phyloP scores from a whole-genome alignment of 2,113 vertebrate genomes.

The Thymallus thymallus region DNA sequence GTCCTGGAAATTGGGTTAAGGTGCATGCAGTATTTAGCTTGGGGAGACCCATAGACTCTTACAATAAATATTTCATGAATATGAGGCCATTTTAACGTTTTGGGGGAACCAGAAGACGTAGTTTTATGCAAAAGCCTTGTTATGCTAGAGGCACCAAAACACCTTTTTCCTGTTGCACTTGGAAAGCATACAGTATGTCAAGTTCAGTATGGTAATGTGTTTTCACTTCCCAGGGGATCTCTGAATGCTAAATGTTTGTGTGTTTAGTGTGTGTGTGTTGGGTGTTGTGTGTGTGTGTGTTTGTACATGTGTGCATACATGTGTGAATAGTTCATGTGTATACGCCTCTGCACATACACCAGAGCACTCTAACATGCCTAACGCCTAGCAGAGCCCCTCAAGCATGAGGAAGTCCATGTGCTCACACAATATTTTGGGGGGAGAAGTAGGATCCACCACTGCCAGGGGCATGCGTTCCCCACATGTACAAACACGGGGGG shows the following conservation, averaged over 20 bases:
- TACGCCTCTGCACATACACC: constrained; percentile 17
- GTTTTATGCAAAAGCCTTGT: constrained; percentile 78
- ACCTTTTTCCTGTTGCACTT: constrained; percentile 92
- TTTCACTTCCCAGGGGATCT: constrained; percentile 84
- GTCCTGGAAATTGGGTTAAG: constrained; percentile 59
- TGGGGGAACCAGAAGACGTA: constrained; percentile 73
- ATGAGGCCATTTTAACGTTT: constrained; percentile 67
- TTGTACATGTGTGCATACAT: background rate
- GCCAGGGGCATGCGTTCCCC: constrained; percentile 20
- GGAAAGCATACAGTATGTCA: constrained; percentile 71
- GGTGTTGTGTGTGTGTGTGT: background rate
- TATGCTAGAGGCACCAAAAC: constrained; percentile 85
- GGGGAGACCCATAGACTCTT: constrained; percentile 60
- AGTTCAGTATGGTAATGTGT: constrained; percentile 86
- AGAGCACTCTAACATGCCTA: background rate
- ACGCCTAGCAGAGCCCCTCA: background rate
- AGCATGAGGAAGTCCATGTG: constrained; percentile 35
- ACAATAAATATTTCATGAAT: constrained; percentile 64
- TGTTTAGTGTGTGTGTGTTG: constrained; percentile 42
- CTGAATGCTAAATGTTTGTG: constrained; percentile 71
- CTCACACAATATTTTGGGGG: constrained; percentile 31
- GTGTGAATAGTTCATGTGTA: constrained; percentile 20
- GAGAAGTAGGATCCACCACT: background rate
- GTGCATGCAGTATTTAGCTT: constrained; percentile 49
- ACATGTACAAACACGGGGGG: constrained; percentile 21